Evolutionary conservation across 1,140 invertebrate species (phyloP).

Genomic region (Cydia pomonella): DNA sequence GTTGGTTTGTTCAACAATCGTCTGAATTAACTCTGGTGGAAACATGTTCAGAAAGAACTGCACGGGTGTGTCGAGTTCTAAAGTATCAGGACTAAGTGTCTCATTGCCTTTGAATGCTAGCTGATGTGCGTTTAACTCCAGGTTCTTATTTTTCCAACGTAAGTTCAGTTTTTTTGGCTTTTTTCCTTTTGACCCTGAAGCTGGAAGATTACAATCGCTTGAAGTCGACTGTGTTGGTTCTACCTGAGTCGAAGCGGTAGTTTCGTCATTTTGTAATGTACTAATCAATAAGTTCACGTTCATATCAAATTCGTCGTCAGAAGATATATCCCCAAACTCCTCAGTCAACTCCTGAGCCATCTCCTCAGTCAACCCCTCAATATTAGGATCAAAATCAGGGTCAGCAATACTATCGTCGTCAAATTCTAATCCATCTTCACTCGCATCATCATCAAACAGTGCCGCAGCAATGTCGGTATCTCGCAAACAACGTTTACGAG

Average conservation of each 20-base stretch:
- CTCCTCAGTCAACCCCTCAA: slow-evolving; percentile 38
- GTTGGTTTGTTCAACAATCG: slow-evolving; percentile 43
- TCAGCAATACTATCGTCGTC: slow-evolving; percentile 48
- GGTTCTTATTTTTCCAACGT: slow-evolving; percentile 43
- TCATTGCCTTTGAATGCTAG: slow-evolving; percentile 41
- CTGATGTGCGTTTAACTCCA: slow-evolving; percentile 42
- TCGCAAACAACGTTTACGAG: slow-evolving; percentile 41
- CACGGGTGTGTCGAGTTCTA: slow-evolving; percentile 45
- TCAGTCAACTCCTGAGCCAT: slow-evolving; percentile 38
- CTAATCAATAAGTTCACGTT: slow-evolving; percentile 43
- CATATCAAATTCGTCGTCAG: slow-evolving; percentile 40
- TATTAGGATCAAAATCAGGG: slow-evolving; percentile 44
- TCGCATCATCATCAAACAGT: slow-evolving; percentile 42
- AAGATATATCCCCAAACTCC: slow-evolving; percentile 38
- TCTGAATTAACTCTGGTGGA: slow-evolving; percentile 41
- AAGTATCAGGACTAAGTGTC: slow-evolving; percentile 38
- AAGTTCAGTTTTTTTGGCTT: slow-evolving; percentile 42
- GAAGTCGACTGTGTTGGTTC: slow-evolving; percentile 37
- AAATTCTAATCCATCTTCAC: slow-evolving; percentile 47
- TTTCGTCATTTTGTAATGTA: slow-evolving; percentile 41
- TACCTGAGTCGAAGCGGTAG: not conserved
- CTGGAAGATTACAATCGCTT: slow-evolving; percentile 35
- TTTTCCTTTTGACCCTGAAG: slow-evolving; percentile 33
- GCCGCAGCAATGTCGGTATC: slow-evolving; percentile 38
- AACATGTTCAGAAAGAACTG: slow-evolving; percentile 46